phyloP scores from a whole-genome alignment of 2,113 vertebrate species.

The Triplophysa siluroides region DNA sequence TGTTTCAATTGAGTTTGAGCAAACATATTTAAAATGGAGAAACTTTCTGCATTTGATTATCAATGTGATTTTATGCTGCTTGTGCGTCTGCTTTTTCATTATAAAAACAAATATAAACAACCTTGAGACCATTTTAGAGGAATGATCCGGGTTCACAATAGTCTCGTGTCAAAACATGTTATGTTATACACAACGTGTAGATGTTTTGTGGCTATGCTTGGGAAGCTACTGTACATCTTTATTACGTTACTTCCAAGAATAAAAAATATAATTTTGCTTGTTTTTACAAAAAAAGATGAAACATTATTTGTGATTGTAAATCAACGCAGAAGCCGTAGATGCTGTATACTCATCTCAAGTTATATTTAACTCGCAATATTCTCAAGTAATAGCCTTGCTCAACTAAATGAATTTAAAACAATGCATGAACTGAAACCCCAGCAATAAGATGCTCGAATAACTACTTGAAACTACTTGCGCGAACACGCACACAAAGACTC shows the following conservation, averaged over 20 bases:
- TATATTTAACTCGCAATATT: too few species aligned
- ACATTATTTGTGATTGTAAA: not conserved
- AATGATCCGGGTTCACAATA: not conserved
- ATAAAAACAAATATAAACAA: not conserved
- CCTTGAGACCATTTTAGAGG: not conserved
- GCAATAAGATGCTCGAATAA: not conserved
- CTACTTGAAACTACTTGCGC: constrained; percentile 15
- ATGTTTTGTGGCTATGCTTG: not conserved
- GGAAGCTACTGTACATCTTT: not conserved
- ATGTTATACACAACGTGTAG: not conserved
- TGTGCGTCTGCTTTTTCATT: not conserved
- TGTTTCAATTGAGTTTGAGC: not conserved
- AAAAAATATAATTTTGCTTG: not conserved
- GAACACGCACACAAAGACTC: constrained; percentile 16
- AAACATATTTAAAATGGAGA: not conserved
- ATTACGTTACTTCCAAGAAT: not conserved
- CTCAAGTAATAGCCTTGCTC: not conserved
- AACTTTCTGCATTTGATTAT: not conserved
- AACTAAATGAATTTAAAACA: not conserved
- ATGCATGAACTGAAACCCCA: not conserved
- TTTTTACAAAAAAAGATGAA: not conserved
- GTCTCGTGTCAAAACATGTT: not conserved
- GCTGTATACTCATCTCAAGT: too few species aligned
- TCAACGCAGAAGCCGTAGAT: too few species aligned
- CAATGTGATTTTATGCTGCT: not conserved